Evolutionary conservation across 1,140 invertebrate genomes (phyloP).

Genomic region (Meloidogyne exigua): DNA sequence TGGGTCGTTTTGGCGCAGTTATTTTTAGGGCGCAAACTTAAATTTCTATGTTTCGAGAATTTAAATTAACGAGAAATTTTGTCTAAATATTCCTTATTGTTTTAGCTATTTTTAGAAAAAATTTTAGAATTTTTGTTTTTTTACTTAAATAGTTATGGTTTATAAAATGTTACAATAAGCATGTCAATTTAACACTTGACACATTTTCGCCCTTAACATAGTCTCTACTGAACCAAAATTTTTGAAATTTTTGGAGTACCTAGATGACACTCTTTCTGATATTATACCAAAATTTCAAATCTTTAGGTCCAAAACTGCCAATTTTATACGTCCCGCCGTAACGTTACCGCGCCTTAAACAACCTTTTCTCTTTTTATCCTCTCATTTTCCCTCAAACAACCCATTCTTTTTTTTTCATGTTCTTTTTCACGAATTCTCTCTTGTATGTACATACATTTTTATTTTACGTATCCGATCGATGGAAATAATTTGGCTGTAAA

Average conservation of each 20-base stretch:
- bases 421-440: not conserved
- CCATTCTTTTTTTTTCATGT: not conserved
- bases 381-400: not conserved
- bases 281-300: not conserved
- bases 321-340: not conserved
- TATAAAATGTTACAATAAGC: too few relatives aligned
- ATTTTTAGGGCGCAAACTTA: too few relatives aligned
- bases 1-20: too few relatives aligned
- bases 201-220: not conserved
- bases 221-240: not conserved
- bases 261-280: not conserved
- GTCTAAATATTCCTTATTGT: too few relatives aligned
- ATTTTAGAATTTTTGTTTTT: too few relatives aligned
- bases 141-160: too few relatives aligned
- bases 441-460: conserved; percentile 1
- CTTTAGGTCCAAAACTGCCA: not conserved
- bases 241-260: not conserved
- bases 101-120: too few relatives aligned
- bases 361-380: not conserved
- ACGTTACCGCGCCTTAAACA: not conserved
- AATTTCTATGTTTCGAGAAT: too few relatives aligned
- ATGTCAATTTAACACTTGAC: too few relatives aligned
- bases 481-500: not conserved
- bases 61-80: too few relatives aligned
- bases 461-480: conserved; percentile 4